These are phyloP conservation scores for Oligia strigilis DNA, from an alignment of 2,888 invertebrate species.

Conservation along the genomic window DNA sequence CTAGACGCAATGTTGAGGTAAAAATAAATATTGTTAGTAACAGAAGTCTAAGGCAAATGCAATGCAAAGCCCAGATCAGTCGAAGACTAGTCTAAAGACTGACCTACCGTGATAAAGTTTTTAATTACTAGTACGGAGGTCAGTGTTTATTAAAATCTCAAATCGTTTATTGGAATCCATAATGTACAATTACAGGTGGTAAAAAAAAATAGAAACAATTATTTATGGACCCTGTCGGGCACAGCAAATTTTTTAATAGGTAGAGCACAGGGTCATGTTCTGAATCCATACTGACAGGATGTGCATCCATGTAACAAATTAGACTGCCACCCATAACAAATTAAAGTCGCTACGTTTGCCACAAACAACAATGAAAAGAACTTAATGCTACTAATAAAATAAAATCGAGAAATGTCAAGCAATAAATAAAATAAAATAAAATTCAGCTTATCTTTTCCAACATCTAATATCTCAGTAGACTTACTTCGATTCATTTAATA, in stretches of 20 bases:
- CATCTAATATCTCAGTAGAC: conserved; percentile 17
- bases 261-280: too few species aligned
- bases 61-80: conserved; percentile 50
- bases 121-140: too few species aligned
- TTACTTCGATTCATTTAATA: conserved; percentile 17
- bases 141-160: too few species aligned
- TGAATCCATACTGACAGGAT: neutral
- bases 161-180: too few species aligned
- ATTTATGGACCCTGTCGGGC: too few species aligned
- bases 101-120: too few species aligned
- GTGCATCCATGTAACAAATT: neutral
- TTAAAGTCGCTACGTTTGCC: neutral
- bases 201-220: too few species aligned
- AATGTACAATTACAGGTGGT: too few species aligned
- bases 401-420: conserved; percentile 21
- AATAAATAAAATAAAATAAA: neutral
- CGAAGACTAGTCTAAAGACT: conserved; percentile 15
- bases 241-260: too few species aligned
- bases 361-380: neutral
- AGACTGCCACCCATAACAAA: neutral
- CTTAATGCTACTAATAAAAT: conserved; percentile 6
- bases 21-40: conserved; percentile 14
- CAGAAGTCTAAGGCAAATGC: conserved; percentile 19
- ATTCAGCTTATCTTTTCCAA: conserved; percentile 26
- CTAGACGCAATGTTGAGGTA: conserved; percentile 5